Percentiles rank a stretch among this genome's conserved stretches.
phyloP scores from a whole-genome alignment of 2,113 vertebrate species.

The Alethe castanea region DNA sequence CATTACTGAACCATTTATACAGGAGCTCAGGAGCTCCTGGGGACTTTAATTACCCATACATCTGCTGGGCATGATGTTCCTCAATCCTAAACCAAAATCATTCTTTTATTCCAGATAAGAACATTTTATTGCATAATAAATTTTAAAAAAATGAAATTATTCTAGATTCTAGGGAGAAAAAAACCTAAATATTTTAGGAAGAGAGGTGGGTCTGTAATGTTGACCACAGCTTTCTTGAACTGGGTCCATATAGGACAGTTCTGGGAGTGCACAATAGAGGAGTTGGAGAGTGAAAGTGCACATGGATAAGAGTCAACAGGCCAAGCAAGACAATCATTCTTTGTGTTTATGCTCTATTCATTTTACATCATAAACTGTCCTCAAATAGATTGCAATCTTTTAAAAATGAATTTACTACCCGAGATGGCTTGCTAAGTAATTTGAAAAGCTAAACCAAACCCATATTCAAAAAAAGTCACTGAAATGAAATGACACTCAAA shows the following conservation, averaged over 20 bases:
- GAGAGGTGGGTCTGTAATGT: not conserved
- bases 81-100: not conserved
- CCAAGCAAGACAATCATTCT: not conserved
- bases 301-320: not conserved
- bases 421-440: not conserved
- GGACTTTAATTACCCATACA: not conserved
- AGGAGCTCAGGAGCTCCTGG: not conserved
- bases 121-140: not conserved
- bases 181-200: not conserved
- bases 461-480: not conserved
- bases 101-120: not conserved
- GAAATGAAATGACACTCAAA: not conserved
- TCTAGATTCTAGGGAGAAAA: not conserved
- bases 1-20: not conserved
- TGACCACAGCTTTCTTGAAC: not conserved
- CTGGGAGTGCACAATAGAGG: not conserved
- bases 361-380: not conserved
- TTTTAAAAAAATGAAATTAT: not conserved
- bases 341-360: not conserved
- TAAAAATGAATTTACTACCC: not conserved
- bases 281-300: not conserved
- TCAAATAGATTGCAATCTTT: not conserved
- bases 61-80: not conserved
- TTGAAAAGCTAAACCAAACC: not conserved
- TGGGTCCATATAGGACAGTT: not conserved